Conservation (phyloP, 2,113 vertebrate genomes). For the Scatophagus argus region DNA sequence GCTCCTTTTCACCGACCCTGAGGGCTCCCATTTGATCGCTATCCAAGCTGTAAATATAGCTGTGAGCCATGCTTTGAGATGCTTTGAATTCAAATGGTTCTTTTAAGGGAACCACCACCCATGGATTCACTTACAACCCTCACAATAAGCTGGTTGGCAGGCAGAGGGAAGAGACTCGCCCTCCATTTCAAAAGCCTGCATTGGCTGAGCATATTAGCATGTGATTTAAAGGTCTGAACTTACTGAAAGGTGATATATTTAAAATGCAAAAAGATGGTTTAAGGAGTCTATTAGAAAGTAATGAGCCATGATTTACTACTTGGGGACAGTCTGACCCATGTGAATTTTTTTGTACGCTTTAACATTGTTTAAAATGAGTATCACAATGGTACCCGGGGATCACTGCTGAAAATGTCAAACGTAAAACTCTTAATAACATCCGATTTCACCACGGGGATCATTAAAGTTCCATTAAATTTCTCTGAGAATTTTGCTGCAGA, state of each 20-base stretch:
- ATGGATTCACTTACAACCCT: slow-evolving; percentile 51
- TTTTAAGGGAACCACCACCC: slow-evolving; percentile 55
- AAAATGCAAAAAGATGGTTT: slow-evolving; percentile 42
- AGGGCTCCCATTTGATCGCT: slow-evolving; percentile 61
- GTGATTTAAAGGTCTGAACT: slow-evolving; percentile 63
- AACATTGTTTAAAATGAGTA: slow-evolving; percentile 29
- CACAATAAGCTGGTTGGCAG: slow-evolving; percentile 65
- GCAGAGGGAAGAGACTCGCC: slow-evolving; percentile 35
- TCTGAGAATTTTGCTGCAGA: slow-evolving; percentile 20
- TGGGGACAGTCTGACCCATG: neutral
- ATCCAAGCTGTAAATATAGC: slow-evolving; percentile 63
- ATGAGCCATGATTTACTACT: slow-evolving; percentile 35
- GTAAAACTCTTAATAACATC: slow-evolving; percentile 54
- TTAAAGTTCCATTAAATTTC: slow-evolving; percentile 58
- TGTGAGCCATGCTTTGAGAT: slow-evolving; percentile 46
- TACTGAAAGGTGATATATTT: slow-evolving; percentile 34
- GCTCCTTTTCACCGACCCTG: slow-evolving; percentile 52
- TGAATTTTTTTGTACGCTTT: slow-evolving; percentile 3
- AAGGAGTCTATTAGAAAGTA: slow-evolving; percentile 48
- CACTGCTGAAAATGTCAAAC: slow-evolving; percentile 57
- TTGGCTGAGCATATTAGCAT: slow-evolving; percentile 33
- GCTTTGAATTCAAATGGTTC: slow-evolving; percentile 61
- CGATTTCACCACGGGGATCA: slow-evolving; percentile 46
- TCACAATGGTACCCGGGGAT: slow-evolving; percentile 8
- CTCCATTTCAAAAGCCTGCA: slow-evolving; percentile 36